Conservation (phyloP, 1,140 invertebrate species). For the Schlechtendalia chinensis region DNA sequence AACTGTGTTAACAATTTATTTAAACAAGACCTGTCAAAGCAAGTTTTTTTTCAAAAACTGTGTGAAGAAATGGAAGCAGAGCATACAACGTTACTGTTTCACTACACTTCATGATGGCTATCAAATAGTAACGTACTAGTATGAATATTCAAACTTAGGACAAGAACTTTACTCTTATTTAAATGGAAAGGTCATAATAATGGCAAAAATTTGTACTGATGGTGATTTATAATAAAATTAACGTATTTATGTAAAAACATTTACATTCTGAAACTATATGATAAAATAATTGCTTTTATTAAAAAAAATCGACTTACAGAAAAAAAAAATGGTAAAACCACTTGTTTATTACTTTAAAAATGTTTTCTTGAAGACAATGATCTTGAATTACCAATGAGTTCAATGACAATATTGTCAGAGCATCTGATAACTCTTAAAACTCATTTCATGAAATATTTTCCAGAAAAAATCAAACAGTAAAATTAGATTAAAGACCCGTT, state of each 20-base stretch:
- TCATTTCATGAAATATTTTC: too few species aligned
- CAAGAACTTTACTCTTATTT: conserved; percentile 8
- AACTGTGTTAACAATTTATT: too few species aligned
- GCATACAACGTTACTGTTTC: too few species aligned
- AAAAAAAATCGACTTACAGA: neutral
- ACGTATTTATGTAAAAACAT: neutral
- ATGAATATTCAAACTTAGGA: neutral
- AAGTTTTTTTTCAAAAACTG: too few species aligned
- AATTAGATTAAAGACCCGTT: too few species aligned
- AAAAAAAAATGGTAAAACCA: neutral
- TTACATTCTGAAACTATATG: too few species aligned
- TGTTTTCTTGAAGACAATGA: neutral
- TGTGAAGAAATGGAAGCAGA: too few species aligned
- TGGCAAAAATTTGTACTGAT: neutral
- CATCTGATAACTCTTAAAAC: neutral
- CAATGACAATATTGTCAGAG: neutral
- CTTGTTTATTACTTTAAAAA: neutral
- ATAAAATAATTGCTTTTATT: too few species aligned
- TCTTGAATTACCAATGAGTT: neutral
- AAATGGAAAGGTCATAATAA: neutral
- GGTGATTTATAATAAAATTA: neutral
- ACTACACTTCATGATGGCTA: neutral
- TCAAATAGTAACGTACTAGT: neutral
- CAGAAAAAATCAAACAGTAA: too few species aligned
- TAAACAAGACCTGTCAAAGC: too few species aligned